These are phyloP conservation scores for Leucophenga maculata DNA, from an alignment of 2,888 invertebrate genomes.

Conservation along the genomic window DNA sequence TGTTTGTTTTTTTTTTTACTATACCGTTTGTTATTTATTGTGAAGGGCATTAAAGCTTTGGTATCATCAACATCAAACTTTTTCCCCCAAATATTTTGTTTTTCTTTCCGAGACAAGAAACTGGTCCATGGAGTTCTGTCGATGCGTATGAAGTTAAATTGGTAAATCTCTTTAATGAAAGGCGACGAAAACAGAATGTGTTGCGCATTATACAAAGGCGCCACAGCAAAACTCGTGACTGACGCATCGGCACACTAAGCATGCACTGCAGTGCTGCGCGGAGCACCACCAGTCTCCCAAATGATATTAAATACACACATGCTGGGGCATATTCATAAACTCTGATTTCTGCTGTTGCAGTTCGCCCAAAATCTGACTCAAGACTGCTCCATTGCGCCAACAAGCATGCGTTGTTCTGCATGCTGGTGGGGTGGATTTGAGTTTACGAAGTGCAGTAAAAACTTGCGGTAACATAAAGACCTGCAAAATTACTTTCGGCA, in stretches of 20 bases:
- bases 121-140: slow-evolving; percentile 53
- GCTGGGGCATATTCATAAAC: slow-evolving; percentile 52
- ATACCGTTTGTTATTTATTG: too few relatives aligned
- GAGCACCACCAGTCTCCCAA: not conserved
- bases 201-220: slow-evolving; percentile 1
- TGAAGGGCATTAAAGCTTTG: too few relatives aligned
- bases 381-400: slow-evolving; percentile 40
- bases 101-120: slow-evolving; percentile 31
- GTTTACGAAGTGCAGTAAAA: slow-evolving; percentile 63
- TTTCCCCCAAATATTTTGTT: not conserved
- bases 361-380: slow-evolving; percentile 39
- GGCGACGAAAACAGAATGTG: slow-evolving; percentile 6
- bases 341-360: slow-evolving; percentile 42
- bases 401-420: not conserved
- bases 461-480: slow-evolving; percentile 63
- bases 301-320: slow-evolving; percentile 13
- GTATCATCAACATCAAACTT: too few relatives aligned
- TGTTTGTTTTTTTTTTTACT: too few relatives aligned
- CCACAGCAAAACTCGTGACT: not conserved
- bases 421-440: slow-evolving; percentile 33
- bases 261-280: not conserved
- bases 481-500: slow-evolving; percentile 55
- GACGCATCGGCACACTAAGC: too few relatives aligned
- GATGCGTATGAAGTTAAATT: slow-evolving; percentile 44
- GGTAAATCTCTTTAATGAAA: slow-evolving; percentile 39